phyloP scores from a whole-genome alignment of 2,113 vertebrate genomes.

The Mus pahari region DNA sequence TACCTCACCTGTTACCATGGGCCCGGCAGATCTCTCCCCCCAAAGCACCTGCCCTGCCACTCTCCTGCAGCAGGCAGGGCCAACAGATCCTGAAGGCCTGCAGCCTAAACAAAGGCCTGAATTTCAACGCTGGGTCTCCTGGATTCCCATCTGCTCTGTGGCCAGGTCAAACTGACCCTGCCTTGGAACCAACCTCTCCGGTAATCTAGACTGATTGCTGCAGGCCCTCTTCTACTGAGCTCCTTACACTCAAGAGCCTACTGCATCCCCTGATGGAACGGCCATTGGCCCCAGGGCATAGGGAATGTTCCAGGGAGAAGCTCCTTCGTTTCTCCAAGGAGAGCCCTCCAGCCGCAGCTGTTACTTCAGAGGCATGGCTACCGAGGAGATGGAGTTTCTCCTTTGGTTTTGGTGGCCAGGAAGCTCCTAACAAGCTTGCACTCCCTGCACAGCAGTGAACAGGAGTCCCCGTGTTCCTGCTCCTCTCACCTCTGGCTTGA shows the following conservation, averaged over 20 bases:
- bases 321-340: neutral
- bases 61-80: neutral
- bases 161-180: neutral
- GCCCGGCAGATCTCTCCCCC: neutral
- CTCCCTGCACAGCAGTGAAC: neutral
- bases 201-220: neutral
- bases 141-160: neutral
- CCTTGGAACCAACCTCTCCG: no score
- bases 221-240: no score
- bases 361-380: neutral
- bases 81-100: no score
- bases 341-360: neutral
- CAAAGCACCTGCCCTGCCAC: neutral
- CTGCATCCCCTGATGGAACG: neutral
- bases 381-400: neutral
- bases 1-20: accelerated
- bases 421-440: neutral
- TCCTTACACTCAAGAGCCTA: no score
- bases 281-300: neutral
- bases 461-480: accelerated
- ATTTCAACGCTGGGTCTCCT: neutral
- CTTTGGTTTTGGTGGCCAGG: conserved; percentile 2
- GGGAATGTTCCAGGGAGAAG: neutral
- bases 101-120: neutral
- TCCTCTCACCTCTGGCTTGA: neutral